Percentiles rank a stretch among this genome's conserved stretches.
Conservation (phyloP, 1,140 invertebrate species). For the Ditylenchus dipsaci region DNA sequence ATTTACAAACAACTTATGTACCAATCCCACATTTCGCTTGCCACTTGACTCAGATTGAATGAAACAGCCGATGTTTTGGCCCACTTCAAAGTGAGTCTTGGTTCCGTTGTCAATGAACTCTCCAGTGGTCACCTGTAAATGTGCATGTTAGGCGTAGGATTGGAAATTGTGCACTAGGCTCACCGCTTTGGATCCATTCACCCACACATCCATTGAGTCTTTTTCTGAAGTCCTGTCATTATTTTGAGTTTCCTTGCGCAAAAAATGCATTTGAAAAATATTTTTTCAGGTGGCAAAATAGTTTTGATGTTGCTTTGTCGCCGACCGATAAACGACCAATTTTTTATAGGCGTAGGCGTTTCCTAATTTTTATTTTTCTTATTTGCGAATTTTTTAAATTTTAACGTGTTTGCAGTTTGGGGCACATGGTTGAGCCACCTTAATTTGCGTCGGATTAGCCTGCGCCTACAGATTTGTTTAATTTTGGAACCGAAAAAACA, state of each 20-base stretch:
- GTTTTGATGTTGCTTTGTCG: conserved; percentile 51
- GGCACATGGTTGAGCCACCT: too few species aligned
- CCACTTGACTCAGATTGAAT: conserved; percentile 61
- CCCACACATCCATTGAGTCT: conserved; percentile 72
- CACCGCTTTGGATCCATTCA: conserved; percentile 70
- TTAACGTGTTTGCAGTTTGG: too few species aligned
- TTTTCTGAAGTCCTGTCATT: conserved; percentile 74
- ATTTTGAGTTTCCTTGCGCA: too few species aligned
- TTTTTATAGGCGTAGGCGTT: too few species aligned
- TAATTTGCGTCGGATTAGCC: too few species aligned
- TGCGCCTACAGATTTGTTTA: too few species aligned
- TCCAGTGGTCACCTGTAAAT: conserved; percentile 62
- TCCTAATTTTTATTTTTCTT: too few species aligned
- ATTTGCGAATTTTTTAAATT: too few species aligned
- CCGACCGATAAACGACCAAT: too few species aligned
- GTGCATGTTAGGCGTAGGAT: background rate
- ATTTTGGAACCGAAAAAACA: too few species aligned
- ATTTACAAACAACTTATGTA: conserved; percentile 60
- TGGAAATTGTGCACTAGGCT: conserved; percentile 63
- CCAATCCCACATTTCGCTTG: conserved; percentile 57
- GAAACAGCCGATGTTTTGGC: conserved; percentile 38
- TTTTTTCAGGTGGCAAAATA: background rate
- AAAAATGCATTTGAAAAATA: conserved; percentile 18
- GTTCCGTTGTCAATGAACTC: conserved; percentile 76
- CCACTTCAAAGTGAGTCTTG: conserved; percentile 72